phyloP scores from a whole-genome alignment of 2,797 vertebrate species.

The Nannoperca australis region DNA sequence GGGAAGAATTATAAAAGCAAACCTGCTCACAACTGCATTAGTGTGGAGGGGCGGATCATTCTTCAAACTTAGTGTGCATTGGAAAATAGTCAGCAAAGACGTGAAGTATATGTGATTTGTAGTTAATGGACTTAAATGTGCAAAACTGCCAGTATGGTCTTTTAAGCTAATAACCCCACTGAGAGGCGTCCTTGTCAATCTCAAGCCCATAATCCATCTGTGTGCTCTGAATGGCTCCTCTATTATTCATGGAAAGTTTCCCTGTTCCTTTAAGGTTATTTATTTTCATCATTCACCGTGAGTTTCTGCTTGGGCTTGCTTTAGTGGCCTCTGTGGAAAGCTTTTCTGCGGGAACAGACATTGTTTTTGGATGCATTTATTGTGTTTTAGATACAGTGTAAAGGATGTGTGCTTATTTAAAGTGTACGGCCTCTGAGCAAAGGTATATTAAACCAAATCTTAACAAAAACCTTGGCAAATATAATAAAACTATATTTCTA shows the following conservation, averaged over 20 bases:
- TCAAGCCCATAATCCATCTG: conserved; percentile 68
- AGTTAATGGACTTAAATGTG: conserved; percentile 62
- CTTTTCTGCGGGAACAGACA: conserved; percentile 42
- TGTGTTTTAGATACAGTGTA: conserved; percentile 16
- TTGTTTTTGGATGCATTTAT: conserved; percentile 43
- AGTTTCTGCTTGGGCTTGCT: conserved; percentile 40
- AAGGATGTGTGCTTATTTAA: conserved; percentile 12
- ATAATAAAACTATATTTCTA: background rate
- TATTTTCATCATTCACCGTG: conserved; percentile 50
- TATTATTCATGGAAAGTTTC: conserved; percentile 71
- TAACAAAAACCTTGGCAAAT: background rate
- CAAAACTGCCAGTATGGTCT: conserved; percentile 59
- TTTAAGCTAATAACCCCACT: conserved; percentile 64
- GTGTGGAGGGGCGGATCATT: conserved; percentile 51
- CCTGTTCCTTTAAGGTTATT: conserved; percentile 60
- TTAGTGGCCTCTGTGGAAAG: conserved; percentile 36
- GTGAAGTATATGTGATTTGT: conserved; percentile 64
- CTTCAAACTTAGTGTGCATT: conserved; percentile 38
- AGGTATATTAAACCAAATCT: background rate
- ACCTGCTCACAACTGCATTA: conserved; percentile 30
- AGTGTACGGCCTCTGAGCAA: background rate
- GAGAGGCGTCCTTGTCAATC: conserved; percentile 71
- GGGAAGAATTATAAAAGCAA: conserved; percentile 41
- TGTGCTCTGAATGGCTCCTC: conserved; percentile 60
- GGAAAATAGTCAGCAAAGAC: conserved; percentile 53